These are phyloP conservation scores for Ctenicera cuprea DNA, from an alignment of 2,888 invertebrate species.

Conservation along the genomic window DNA sequence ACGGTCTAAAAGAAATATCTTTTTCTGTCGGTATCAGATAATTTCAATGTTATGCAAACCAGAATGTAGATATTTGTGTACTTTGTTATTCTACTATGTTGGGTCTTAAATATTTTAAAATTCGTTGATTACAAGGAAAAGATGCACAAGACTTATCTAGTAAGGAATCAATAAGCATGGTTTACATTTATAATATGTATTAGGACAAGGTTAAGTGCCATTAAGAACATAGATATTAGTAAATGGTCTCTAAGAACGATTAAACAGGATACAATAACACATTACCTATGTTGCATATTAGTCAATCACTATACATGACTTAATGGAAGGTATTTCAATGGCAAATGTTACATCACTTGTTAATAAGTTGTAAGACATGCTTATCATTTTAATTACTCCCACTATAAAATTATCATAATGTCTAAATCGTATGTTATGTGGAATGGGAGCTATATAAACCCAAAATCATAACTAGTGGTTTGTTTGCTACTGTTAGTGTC, in stretches of 20 bases:
- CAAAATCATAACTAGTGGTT: neutral
- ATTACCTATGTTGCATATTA: conserved; percentile 6
- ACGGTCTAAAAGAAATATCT: no score
- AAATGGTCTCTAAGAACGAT: neutral
- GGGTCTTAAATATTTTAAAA: no score
- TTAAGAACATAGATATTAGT: conserved; percentile 1
- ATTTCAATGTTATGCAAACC: no score
- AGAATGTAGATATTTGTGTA: no score
- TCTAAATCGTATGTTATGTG: neutral
- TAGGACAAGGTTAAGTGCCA: conserved; percentile 9
- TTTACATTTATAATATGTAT: neutral
- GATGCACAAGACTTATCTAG: no score
- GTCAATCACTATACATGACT: neutral
- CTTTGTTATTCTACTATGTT: no score
- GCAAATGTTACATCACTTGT: conserved; percentile 14
- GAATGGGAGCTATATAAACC: neutral
- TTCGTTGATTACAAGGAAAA: no score
- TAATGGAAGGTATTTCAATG: conserved; percentile 19
- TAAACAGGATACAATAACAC: conserved; percentile 9
- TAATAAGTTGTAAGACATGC: neutral
- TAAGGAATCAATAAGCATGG: neutral
- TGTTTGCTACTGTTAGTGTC: neutral
- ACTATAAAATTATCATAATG: neutral
- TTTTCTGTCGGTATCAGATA: no score
- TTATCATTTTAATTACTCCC: conserved; percentile 20